Percentiles rank a stretch among this genome's conserved stretches.
These are phyloP conservation scores for Iphiclides podalirius DNA, from an alignment of 2,888 invertebrate species.

Conservation along the genomic window DNA sequence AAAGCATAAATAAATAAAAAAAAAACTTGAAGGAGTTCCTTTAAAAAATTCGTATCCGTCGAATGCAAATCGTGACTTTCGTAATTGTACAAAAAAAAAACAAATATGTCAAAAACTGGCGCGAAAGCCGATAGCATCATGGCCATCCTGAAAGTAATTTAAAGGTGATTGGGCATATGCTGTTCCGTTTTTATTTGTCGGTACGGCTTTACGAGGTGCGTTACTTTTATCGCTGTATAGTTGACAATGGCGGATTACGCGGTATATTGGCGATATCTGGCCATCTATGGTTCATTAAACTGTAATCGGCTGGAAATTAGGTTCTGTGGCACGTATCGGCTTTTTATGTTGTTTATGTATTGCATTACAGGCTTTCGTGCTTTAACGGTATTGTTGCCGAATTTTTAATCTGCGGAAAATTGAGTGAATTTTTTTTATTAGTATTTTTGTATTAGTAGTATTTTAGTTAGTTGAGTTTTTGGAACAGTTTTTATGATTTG, in stretches of 20 bases:
- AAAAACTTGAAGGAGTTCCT: no score
- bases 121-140: background rate
- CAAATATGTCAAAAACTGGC: slow-evolving; percentile 2
- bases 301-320: slow-evolving; percentile 40
- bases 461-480: no score
- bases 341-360: slow-evolving; percentile 28
- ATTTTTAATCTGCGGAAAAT: background rate
- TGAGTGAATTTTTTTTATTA: no score
- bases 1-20: no score
- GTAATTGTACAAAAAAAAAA: no score
- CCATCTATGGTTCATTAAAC: slow-evolving; percentile 45
- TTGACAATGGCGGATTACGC: slow-evolving; percentile 41
- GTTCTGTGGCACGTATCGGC: slow-evolving; percentile 35
- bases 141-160: slow-evolving; percentile 11
- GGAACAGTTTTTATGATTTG: no score
- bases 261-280: slow-evolving; percentile 31
- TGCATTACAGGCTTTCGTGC: slow-evolving; percentile 1
- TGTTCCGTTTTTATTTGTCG: slow-evolving; percentile 30
- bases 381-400: slow-evolving; percentile 2
- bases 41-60: no score
- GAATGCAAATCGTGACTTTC: no score
- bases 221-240: slow-evolving; percentile 45
- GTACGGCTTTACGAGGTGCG: slow-evolving; percentile 39
- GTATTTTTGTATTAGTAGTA: no score
- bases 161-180: slow-evolving; percentile 20